Percentiles rank a stretch among this genome's conserved stretches.
phyloP scores from a whole-genome alignment of 2,797 vertebrate genomes.

The Lithobates sylvaticus region DNA sequence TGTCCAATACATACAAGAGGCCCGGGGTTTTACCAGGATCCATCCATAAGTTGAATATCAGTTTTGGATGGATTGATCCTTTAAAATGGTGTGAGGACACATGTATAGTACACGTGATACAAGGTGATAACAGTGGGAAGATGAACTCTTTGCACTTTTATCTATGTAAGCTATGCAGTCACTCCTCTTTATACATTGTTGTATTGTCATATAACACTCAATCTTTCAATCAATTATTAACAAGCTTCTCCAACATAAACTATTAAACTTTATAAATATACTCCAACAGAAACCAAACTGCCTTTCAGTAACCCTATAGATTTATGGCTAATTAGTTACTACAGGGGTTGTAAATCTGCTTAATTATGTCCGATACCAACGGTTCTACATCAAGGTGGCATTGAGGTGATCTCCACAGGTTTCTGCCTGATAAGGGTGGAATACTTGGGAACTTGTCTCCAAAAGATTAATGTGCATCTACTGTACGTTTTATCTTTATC shows the following conservation, averaged over 20 bases:
- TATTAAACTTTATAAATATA: slow-evolving; percentile 26
- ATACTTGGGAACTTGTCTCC: too few relatives aligned
- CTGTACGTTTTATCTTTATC: too few relatives aligned
- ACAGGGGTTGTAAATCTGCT: slow-evolving; percentile 4
- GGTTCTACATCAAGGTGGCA: not conserved
- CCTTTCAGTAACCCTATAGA: not conserved
- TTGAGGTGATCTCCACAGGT: not conserved
- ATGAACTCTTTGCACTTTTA: not conserved
- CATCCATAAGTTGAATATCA: too few relatives aligned
- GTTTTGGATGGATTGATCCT: too few relatives aligned
- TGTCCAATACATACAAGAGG: too few relatives aligned
- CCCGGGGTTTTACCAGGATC: too few relatives aligned
- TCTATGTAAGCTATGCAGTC: not conserved
- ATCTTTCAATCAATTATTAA: slow-evolving; percentile 39
- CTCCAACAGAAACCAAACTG: not conserved
- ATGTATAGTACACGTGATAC: too few relatives aligned
- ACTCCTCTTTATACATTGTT: not conserved
- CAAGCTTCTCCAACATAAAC: slow-evolving; percentile 2
- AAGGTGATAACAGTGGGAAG: not conserved
- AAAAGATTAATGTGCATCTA: too few relatives aligned
- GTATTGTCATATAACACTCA: not conserved
- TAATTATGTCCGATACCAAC: not conserved
- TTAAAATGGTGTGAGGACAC: too few relatives aligned
- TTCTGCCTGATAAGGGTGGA: too few relatives aligned
- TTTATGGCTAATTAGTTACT: slow-evolving; percentile 33